Evolutionary conservation across 2,888 invertebrate genomes (phyloP).

Genomic region (Xestoiulus laeticollis): DNA sequence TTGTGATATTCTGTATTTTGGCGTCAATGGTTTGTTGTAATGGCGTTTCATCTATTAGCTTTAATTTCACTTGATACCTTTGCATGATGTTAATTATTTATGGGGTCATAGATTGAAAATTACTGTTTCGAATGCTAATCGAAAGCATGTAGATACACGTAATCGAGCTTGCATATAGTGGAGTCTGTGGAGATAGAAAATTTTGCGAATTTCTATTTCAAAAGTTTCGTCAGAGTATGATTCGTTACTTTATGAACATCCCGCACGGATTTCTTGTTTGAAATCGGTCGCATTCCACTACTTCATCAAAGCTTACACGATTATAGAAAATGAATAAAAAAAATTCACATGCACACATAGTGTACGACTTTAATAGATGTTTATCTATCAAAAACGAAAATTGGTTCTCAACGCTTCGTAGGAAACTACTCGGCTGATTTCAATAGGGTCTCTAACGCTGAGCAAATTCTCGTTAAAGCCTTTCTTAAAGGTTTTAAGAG

Average conservation of each 20-base stretch:
- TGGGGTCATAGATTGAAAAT: too few species aligned
- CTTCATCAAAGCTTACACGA: slow-evolving; percentile 41
- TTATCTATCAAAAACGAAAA: slow-evolving; percentile 43
- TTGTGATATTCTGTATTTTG: too few species aligned
- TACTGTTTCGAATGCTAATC: too few species aligned
- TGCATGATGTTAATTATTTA: too few species aligned
- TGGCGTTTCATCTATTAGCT: too few species aligned
- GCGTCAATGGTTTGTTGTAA: too few species aligned
- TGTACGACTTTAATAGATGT: slow-evolving; percentile 43
- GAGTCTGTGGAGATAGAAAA: too few species aligned
- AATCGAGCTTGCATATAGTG: too few species aligned
- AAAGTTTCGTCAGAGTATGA: not conserved
- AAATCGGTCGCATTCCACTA: slow-evolving; percentile 23
- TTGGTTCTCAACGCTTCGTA: slow-evolving; percentile 24
- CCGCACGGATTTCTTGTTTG: not conserved
- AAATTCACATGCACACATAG: not conserved
- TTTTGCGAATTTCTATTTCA: too few species aligned
- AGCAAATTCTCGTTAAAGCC: slow-evolving; percentile 36
- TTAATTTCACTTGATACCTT: too few species aligned
- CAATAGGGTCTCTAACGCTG: slow-evolving; percentile 20
- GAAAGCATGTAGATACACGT: too few species aligned
- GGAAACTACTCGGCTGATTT: slow-evolving; percentile 35
- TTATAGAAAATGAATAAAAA: slow-evolving; percentile 35
- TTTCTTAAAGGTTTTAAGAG: slow-evolving; percentile 40
- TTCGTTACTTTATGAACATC: not conserved